Base-by-base conservation (phyloP, 1,140 invertebrate genomes). In the Neodiprion fabricii region DNA sequence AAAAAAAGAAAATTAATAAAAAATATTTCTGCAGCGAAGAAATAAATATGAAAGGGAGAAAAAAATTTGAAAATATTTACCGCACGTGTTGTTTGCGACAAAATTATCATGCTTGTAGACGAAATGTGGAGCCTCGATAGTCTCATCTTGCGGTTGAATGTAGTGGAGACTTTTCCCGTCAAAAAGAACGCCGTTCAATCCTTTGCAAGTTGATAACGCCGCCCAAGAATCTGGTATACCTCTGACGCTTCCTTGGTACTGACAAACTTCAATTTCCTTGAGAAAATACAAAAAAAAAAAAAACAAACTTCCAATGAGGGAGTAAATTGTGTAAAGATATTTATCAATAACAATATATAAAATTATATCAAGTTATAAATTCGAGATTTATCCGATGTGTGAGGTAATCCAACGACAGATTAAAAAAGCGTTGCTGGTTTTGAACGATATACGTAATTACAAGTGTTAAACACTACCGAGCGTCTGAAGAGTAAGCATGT, bases 181-280 rank as follows among this genome's bases (percentile, higher is more conserved):
- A 82, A 91, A 95, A 74, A 98, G 91, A 23, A 96, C 91, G 48
- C 97, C 97, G 72, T 93, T 92, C 66, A 97, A 86, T 28, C 94
- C 93, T 79, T 90, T 88, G 83, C 97, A 98, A 9, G 96, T 97
- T 67, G 96, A 97, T 14, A 98, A 77, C 0, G 96, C 96, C 67
- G 92, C 96, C 92, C 94, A 95, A 0, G 96, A 97, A 49, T 91
- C 87, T 8, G 90, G 88, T 74, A 91, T 87, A 72, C 91, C 92
- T 76, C 92, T 86, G n/a, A 98, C 90, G 66, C 89, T 92, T 47
- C 97, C 97, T 83, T 94, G 91, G 82, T 97, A 97, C 82, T 96
- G 94, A 86, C 96, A 97, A 79, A 96, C 84, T 74, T 93, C 91
- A 47, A 91, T 79, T 80, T 94, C 93, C 94, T 96, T 87, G 9